Base-by-base conservation (phyloP, 2,113 vertebrate species). In the Hippotragus niger region DNA sequence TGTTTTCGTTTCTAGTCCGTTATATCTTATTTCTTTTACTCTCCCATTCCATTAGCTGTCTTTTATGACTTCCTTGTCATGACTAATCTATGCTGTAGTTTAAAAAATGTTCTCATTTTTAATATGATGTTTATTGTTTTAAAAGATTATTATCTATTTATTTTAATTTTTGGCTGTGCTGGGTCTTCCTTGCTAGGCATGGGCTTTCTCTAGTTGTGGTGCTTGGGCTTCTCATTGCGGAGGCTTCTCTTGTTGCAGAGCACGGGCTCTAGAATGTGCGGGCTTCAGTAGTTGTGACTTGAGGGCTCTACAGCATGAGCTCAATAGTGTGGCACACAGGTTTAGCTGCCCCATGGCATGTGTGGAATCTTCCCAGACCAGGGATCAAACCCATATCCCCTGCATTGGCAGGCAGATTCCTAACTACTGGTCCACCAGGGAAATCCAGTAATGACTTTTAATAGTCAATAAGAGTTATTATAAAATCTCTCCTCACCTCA, bases 401-500 rank as follows among this genome's bases (percentile, higher is more conserved):
- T 74, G 36, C 9, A 40, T 8, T 27, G 23, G 21, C 21, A 76
- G 71, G 40, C 71, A 76, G 71, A 15, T 27, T 76, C 36, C 71
- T 27, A 76, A 76, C 71, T 43, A 76, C 71, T 76, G 36, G 71
- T 27, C 21, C 23, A 74, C 40, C 40, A 43, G 40, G 71, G 23
- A 43, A 27, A 23, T 76, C 40, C 71, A 43, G 17, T 88, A 62
- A 83, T 89, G 50, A 88, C 33, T 81, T 95, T 71, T 47, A 93
- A 85, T 88, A 67, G 45, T 83, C 85, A 90, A 50, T 27, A 47
- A 76, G 10, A 55, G 7, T 91, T 40, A 64, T 83, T 89, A 6
- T 64, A 50, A 94, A 92, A 88, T 81, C 40, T 90, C 57, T 91
- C 33, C 19, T 82, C 17, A 50, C 29, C 31, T 93, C 50, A 52